These are phyloP conservation scores for Allygus modestus DNA, from an alignment of 2,888 invertebrate genomes.

Conservation along the genomic window DNA sequence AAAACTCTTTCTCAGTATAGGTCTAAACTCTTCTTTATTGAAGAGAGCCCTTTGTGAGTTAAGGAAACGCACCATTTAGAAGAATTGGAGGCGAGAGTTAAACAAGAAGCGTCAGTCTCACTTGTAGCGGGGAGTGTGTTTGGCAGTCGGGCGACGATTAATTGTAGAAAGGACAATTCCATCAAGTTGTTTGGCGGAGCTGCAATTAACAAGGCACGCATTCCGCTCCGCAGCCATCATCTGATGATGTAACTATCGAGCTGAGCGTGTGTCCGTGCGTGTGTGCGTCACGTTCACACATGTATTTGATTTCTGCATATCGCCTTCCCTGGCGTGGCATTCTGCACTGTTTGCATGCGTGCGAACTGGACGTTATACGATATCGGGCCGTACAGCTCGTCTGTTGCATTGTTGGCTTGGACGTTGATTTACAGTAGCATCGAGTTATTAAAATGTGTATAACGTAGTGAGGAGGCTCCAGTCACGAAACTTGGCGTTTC, in stretches of 20 bases:
- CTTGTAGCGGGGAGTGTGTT: neutral
- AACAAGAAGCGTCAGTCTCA: conserved; percentile 11
- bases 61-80: neutral
- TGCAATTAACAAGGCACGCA: conserved; percentile 9
- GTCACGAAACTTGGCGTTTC: too few species aligned
- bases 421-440: too few species aligned
- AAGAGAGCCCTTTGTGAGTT: too few species aligned
- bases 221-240: conserved; percentile 2
- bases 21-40: too few species aligned
- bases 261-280: conserved; percentile 14
- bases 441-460: too few species aligned
- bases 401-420: neutral
- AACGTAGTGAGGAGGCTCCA: too few species aligned
- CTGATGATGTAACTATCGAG: conserved; percentile 14
- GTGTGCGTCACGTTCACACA: conserved; percentile 11
- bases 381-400: neutral
- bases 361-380: neutral
- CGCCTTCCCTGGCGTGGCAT: neutral
- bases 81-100: neutral
- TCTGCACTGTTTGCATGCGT: neutral
- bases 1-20: too few species aligned
- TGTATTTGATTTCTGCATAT: conserved; percentile 28
- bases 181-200: conserved; percentile 11
- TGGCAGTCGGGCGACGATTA: conserved; percentile 9
- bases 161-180: conserved; percentile 38